phyloP scores from a whole-genome alignment of 2,888 invertebrate species.

The Parnassius glacialis region DNA sequence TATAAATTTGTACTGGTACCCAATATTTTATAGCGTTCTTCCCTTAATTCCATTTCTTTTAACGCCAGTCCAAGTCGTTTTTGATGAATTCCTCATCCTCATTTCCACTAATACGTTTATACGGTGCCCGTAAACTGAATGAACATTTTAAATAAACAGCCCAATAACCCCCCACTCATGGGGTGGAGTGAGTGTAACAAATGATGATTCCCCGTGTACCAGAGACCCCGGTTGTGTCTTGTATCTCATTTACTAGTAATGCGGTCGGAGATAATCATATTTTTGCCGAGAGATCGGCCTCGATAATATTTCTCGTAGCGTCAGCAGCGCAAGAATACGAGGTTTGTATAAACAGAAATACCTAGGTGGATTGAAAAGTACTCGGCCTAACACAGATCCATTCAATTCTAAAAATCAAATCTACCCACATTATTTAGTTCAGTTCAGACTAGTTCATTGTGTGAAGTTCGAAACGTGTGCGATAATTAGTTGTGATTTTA shows the following conservation, averaged over 20 bases:
- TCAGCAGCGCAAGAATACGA: slow-evolving; percentile 27
- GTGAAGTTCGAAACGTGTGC: too few species aligned
- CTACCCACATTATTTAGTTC: too few species aligned
- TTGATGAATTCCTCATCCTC: slow-evolving; percentile 18
- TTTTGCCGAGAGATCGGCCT: slow-evolving; percentile 66
- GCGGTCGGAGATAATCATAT: slow-evolving; percentile 66
- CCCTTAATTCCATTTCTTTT: slow-evolving; percentile 5
- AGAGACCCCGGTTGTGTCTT: slow-evolving; percentile 48
- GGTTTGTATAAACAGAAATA: too few species aligned
- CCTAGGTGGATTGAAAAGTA: too few species aligned
- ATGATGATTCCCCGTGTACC: slow-evolving; percentile 26
- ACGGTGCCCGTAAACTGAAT: slow-evolving; percentile 11
- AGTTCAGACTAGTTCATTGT: too few species aligned
- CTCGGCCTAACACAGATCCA: too few species aligned
- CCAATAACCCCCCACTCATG: slow-evolving; percentile 22
- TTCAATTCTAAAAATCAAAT: too few species aligned
- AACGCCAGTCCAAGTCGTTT: not conserved
- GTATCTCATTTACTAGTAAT: slow-evolving; percentile 65
- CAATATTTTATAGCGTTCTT: too few species aligned
- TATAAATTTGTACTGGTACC: too few species aligned
- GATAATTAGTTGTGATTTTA: too few species aligned
- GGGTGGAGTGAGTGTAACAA: slow-evolving; percentile 22
- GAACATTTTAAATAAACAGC: slow-evolving; percentile 26
- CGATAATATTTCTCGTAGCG: slow-evolving; percentile 57
- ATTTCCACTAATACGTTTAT: slow-evolving; percentile 25